Evolutionary conservation across 2,888 invertebrate species (phyloP).

Genomic region (Drosophila nr. fundita): DNA sequence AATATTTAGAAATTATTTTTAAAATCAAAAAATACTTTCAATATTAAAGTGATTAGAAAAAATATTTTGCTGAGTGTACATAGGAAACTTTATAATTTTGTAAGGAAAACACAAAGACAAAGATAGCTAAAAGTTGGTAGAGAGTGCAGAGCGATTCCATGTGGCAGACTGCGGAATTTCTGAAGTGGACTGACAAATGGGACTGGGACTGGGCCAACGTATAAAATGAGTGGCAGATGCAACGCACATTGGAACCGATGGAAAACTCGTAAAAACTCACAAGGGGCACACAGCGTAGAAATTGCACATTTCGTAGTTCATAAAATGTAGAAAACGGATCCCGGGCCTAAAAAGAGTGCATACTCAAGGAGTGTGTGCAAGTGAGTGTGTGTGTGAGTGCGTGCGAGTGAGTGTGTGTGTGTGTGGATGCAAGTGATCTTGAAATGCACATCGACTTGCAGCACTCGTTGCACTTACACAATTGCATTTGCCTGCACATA

Average conservation of each 20-base stretch:
- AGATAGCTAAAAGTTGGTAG: constrained; percentile 8
- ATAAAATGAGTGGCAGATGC: constrained; percentile 60
- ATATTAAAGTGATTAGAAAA: neutral
- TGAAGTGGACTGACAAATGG: constrained; percentile 64
- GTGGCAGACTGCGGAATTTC: constrained; percentile 69
- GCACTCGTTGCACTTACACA: constrained; percentile 50
- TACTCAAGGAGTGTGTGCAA: constrained; percentile 36
- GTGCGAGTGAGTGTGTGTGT: constrained; percentile 24
- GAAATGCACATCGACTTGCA: constrained; percentile 53
- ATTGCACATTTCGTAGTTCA: constrained; percentile 80
- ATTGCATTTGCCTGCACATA: constrained; percentile 70
- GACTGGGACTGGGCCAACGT: constrained; percentile 54
- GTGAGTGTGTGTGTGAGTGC: constrained; percentile 13
- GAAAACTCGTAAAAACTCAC: constrained; percentile 69
- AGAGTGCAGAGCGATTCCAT: constrained; percentile 66
- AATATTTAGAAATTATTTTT: neutral
- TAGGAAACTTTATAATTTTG: constrained; percentile 24
- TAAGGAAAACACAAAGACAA: constrained; percentile 42
- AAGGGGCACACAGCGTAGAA: constrained; percentile 45
- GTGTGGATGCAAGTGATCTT: constrained; percentile 72
- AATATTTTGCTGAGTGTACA: neutral
- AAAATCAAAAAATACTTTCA: neutral
- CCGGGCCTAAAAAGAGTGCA: constrained; percentile 27
- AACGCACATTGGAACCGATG: constrained; percentile 71
- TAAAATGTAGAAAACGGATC: constrained; percentile 53